Percentiles rank a stretch among this genome's conserved stretches.
Conservation (phyloP, 2,113 vertebrate species). For the Turdus rufiventris region DNA sequence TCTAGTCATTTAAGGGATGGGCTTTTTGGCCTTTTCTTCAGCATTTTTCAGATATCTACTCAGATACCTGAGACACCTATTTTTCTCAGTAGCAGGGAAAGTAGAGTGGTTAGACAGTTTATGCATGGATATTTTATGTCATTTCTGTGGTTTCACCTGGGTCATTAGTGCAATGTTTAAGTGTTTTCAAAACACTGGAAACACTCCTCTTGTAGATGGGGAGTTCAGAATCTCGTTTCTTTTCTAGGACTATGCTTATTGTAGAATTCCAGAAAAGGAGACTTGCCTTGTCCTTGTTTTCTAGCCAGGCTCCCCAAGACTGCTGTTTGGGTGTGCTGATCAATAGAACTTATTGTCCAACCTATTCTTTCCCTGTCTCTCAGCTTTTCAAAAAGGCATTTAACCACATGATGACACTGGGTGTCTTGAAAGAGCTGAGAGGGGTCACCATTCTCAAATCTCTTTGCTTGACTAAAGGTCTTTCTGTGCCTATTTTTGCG, state of each 20-base stretch:
- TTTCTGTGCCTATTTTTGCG: not conserved
- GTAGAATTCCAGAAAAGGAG: not conserved
- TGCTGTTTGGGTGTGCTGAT: not conserved
- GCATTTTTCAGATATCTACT: not conserved
- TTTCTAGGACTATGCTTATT: not conserved
- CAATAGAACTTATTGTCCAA: not conserved
- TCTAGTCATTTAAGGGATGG: not conserved
- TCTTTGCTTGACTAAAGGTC: not conserved
- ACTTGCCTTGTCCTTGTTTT: not conserved
- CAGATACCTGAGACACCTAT: fast-evolving
- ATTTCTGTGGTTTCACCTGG: not conserved
- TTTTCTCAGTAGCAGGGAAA: not conserved
- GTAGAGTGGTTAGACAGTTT: not conserved
- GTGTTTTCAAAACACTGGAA: not conserved
- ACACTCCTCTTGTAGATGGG: not conserved
- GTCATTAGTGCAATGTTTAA: not conserved
- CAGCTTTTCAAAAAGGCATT: not conserved
- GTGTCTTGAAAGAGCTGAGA: not conserved
- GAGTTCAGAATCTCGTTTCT: fast-evolving
- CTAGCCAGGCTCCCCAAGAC: not conserved
- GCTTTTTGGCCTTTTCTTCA: not conserved
- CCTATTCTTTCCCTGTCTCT: not conserved
- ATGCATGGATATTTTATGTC: not conserved
- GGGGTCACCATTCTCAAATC: not conserved
- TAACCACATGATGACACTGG: not conserved